Conservation (phyloP, 2,888 invertebrate genomes). For the Lutraria lutraria region DNA sequence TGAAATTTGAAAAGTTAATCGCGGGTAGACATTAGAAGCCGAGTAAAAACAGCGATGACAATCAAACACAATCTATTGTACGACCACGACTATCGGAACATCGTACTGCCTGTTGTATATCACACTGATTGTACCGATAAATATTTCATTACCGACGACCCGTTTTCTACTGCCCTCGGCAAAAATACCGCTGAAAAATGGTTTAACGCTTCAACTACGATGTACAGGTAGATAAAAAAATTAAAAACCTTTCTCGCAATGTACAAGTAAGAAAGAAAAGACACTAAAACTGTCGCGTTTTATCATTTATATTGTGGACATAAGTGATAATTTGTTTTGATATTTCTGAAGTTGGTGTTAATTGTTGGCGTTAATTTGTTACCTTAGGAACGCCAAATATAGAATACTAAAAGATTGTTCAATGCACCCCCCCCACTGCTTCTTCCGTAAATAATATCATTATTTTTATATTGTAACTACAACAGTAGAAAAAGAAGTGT, state of each 20-base stretch:
- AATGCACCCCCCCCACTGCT: background rate
- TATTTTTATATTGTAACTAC: background rate
- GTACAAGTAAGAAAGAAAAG: conserved; percentile 5
- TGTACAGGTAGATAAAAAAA: conserved; percentile 3
- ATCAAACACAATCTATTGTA: conserved; percentile 19
- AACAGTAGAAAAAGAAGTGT: too few relatives aligned
- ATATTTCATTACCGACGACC: conserved; percentile 58
- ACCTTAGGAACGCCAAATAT: conserved; percentile 17
- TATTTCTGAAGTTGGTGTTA: background rate
- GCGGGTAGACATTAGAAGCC: background rate
- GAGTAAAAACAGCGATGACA: conserved; percentile 23
- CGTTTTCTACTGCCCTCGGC: conserved; percentile 47
- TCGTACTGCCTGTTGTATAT: background rate
- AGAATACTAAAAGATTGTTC: background rate
- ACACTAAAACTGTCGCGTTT: conserved; percentile 29
- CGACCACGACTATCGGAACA: background rate
- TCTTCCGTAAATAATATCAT: background rate
- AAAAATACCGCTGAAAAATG: conserved; percentile 36
- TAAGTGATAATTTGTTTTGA: conserved; percentile 37
- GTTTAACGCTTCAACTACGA: conserved; percentile 34
- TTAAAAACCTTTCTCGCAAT: background rate
- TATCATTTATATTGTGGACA: background rate
- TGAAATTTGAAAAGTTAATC: conserved; percentile 3
- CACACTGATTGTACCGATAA: conserved; percentile 51
- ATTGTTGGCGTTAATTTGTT: conserved; percentile 24